phyloP scores from a whole-genome alignment of 2,888 invertebrate species.

The Thymelicus sylvestris region DNA sequence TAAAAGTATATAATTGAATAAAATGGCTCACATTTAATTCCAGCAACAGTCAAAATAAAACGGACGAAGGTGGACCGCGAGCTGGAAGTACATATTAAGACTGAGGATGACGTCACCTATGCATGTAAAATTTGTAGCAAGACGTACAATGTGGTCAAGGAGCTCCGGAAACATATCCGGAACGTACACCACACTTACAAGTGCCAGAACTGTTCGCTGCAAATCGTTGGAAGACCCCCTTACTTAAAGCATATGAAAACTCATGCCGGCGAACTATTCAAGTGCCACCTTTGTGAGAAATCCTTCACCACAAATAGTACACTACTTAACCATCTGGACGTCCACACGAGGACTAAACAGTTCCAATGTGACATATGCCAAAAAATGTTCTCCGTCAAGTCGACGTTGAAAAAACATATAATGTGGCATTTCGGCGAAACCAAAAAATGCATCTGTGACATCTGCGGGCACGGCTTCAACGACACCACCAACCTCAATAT shows the following conservation, averaged over 20 bases:
- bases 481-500: conserved; percentile 45
- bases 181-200: neutral
- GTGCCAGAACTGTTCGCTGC: conserved; percentile 29
- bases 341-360: conserved; percentile 34
- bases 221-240: neutral
- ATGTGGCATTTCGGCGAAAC: conserved; percentile 42
- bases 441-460: conserved; percentile 45
- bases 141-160: neutral
- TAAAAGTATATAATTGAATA: too few relatives aligned
- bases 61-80: neutral
- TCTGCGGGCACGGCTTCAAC: conserved; percentile 47
- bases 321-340: conserved; percentile 33
- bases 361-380: conserved; percentile 47
- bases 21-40: neutral
- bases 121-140: conserved; percentile 40
- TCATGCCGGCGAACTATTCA: neutral
- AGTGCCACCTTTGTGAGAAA: conserved; percentile 40
- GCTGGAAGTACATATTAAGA: conserved; percentile 28
- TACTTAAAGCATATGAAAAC: conserved; percentile 17
- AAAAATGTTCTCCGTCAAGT: conserved; percentile 42
- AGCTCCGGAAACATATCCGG: conserved; percentile 34
- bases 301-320: neutral
- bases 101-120: conserved; percentile 27
- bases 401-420: conserved; percentile 41
- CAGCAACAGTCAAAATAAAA: conserved; percentile 1